A percentile compares a stretch with the other conserved stretches of the same genome.
phyloP scores from a whole-genome alignment of 2,113 vertebrate genomes.

The Pelodiscus sinensis region DNA sequence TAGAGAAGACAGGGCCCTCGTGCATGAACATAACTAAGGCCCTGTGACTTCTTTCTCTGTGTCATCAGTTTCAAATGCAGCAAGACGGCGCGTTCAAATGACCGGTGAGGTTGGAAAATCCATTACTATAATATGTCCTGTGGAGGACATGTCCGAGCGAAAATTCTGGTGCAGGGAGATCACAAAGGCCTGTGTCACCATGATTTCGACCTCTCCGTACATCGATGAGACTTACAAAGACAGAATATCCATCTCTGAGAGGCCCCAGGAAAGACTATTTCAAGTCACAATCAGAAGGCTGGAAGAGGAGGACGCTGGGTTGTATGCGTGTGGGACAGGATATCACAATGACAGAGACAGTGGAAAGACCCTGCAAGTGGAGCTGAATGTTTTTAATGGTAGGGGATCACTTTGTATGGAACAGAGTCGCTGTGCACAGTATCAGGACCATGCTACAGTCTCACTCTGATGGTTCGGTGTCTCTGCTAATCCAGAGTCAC shows the following conservation, averaged over 20 bases:
- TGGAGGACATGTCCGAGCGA: not conserved
- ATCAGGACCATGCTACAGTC: not conserved
- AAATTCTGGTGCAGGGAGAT: constrained; percentile 59
- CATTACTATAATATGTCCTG: constrained; percentile 31
- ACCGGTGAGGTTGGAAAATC: constrained; percentile 46
- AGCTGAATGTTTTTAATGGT: constrained; percentile 48
- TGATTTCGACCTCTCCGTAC: constrained; percentile 49
- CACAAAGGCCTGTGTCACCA: not conserved
- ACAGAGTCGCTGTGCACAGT: not conserved
- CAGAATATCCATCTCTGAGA: not conserved
- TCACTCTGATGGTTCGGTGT: not conserved
- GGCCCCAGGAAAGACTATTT: not conserved
- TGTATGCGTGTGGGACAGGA: constrained; percentile 64
- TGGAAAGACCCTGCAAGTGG: constrained; percentile 47
- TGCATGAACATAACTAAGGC: not conserved
- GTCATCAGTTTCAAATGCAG: constrained; percentile 14
- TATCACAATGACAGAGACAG: not conserved
- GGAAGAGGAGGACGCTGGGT: constrained; percentile 29
- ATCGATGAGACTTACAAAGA: not conserved
- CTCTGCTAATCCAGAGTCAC: not conserved
- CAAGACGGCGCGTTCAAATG: constrained; percentile 30
- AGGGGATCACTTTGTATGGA: not conserved
- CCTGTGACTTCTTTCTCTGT: not conserved
- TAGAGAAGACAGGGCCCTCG: not conserved
- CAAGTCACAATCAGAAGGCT: constrained; percentile 42